Evolutionary conservation across 2,797 vertebrate genomes (phyloP), one percentile per base, ranked within the genome.

Genomic region (Smutsia gigantea): DNA sequence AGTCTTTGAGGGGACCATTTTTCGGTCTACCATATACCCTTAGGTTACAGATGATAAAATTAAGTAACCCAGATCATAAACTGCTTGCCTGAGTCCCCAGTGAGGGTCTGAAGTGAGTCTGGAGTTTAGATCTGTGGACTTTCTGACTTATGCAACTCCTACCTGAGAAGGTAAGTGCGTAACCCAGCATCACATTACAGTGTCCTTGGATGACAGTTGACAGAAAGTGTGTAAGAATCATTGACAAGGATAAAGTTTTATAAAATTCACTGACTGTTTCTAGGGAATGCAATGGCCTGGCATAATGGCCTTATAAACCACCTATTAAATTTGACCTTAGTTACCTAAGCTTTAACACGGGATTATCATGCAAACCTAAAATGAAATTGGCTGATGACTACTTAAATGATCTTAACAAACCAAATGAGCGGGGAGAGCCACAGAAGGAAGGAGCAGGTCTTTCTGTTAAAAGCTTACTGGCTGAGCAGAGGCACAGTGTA

Each of bases 291-390:
- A 23, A 21, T 72, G 37, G 37, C 25, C 27, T 96, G 75, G 8
- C 31, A 92, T 84, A 71, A 12, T 55, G 37, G 27, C 49, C 23
- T 93, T 91, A 51, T 49, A 92, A 81, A 96, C 86, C 37, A 64
- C 51, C 51, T 88, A 95, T 82, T 85, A 82, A 86, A 88, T 74
- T 61, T 94, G 78, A 91, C 31, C 27, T 92, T 46, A 61, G 46
- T 63, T 85, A 69, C 61, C 14, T 90, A 75, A 85, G 55, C 29
- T 96, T 64, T 92, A 72, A 90, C 92, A 72, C 19, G 63, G 21
- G 12, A 93, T 92, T 90, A 84, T 55, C 71, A 83, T 23, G 86
- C 21, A 90, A 74, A 89, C 84, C 63, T 21, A 46, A 95, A 92
- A 81, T 79, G 39, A 95, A 92, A 81, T 72, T 90, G 29, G 17